phyloP scores from a whole-genome alignment of 1,140 invertebrate species.

The Caerostris darwini region DNA sequence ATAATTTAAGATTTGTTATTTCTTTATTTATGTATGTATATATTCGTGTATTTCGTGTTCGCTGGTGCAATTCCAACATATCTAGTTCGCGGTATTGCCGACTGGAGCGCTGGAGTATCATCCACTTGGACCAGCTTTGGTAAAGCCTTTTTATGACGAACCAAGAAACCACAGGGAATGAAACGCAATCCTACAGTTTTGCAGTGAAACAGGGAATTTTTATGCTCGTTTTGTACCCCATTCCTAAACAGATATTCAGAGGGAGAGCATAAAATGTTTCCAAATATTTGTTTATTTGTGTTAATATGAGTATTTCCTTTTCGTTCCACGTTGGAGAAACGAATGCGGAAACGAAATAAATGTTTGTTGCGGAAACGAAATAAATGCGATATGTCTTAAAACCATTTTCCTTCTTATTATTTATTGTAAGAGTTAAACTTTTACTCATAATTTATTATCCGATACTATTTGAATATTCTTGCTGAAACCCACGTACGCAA shows the following conservation, averaged over 20 bases:
- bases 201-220: slow-evolving; percentile 8
- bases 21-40: not conserved
- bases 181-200: slow-evolving; percentile 4
- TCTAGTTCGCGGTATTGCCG: slow-evolving; percentile 33
- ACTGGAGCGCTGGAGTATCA: slow-evolving; percentile 22
- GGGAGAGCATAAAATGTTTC: slow-evolving; percentile 47
- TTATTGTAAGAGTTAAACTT: not conserved
- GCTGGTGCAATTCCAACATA: not conserved
- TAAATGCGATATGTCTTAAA: slow-evolving; percentile 36
- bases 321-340: not conserved
- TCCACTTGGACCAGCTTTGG: not conserved
- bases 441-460: not conserved
- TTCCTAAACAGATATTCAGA: slow-evolving; percentile 48
- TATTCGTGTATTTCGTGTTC: not conserved
- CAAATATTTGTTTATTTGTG: slow-evolving; percentile 1
- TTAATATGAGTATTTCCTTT: not conserved
- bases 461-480: slow-evolving; percentile 22
- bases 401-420: slow-evolving; percentile 10
- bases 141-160: slow-evolving; percentile 55
- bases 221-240: slow-evolving; percentile 43
- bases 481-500: not conserved
- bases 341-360: not conserved
- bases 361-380: not conserved
- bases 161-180: slow-evolving; percentile 3
- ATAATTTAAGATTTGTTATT: not conserved